These are phyloP conservation scores for Acanthosepion pharaonis DNA, from an alignment of 2,888 invertebrate species.

Conservation along the genomic window DNA sequence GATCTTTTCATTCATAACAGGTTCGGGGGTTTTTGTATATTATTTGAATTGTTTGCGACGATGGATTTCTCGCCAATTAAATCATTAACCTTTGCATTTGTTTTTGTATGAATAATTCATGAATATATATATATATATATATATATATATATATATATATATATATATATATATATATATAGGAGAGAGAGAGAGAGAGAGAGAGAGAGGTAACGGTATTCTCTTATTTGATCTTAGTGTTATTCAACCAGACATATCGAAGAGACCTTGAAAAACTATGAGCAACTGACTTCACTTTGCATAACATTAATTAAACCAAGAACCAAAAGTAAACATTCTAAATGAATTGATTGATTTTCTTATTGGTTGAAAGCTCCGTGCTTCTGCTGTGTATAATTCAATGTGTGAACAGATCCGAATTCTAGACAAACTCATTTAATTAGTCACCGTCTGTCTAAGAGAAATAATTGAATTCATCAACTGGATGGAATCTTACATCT, in stretches of 20 bases:
- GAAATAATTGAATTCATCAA: neutral
- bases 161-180: too few species aligned
- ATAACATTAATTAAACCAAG: neutral
- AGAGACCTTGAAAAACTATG: neutral
- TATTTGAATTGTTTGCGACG: too few species aligned
- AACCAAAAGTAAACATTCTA: neutral
- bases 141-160: too few species aligned
- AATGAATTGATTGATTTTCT: slow-evolving; percentile 13
- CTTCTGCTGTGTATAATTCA: neutral
- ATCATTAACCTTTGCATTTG: too few species aligned
- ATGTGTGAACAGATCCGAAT: neutral
- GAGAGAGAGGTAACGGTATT: too few species aligned
- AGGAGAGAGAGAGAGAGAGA: too few species aligned
- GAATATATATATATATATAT: too few species aligned
- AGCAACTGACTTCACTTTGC: neutral
- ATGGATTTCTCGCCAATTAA: too few species aligned
- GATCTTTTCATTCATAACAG: too few species aligned
- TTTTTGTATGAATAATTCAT: too few species aligned
- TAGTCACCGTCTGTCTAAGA: neutral
- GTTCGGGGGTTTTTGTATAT: too few species aligned
- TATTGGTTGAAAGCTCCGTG: neutral
- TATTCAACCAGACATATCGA: neutral
- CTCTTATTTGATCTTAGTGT: neutral
- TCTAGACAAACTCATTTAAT: slow-evolving; percentile 23
- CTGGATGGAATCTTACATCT: neutral